Conservation (phyloP, 2,888 invertebrate genomes). For the Lasioglossum morio region DNA sequence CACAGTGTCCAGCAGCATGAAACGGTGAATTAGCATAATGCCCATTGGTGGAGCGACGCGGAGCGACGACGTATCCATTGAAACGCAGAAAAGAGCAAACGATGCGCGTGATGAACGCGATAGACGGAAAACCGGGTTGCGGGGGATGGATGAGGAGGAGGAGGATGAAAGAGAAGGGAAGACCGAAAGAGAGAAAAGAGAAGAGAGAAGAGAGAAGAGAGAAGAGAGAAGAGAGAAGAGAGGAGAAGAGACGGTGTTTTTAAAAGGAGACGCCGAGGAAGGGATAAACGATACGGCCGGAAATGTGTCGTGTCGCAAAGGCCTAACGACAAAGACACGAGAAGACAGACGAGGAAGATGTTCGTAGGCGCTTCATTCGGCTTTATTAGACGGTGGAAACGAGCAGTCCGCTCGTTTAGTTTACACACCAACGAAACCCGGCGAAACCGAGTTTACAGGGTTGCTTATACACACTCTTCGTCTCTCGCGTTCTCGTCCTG, state of each 20-base stretch:
- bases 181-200: background rate
- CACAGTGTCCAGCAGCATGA: background rate
- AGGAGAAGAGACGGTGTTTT: background rate
- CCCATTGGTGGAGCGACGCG: background rate
- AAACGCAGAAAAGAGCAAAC: conserved; percentile 3
- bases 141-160: background rate
- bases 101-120: conserved; percentile 12
- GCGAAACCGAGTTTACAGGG: conserved; percentile 63
- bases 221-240: no score
- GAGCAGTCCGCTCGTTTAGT: conserved; percentile 65
- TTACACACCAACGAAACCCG: conserved; percentile 65
- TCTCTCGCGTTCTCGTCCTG: background rate
- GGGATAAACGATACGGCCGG: conserved; percentile 74
- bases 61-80: background rate
- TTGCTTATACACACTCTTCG: conserved; percentile 22
- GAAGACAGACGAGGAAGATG: conserved; percentile 57
- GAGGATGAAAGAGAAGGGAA: background rate
- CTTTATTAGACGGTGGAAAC: conserved; percentile 62
- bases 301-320: conserved; percentile 76
- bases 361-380: conserved; percentile 62
- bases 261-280: conserved; percentile 17
- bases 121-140: conserved; percentile 10
- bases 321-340: conserved; percentile 60
- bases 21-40: background rate
- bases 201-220: no score